Percentiles rank a stretch among this genome's conserved stretches.
These are phyloP conservation scores for Chouioia cunea DNA, from an alignment of 2,888 invertebrate species.

Conservation along the genomic window DNA sequence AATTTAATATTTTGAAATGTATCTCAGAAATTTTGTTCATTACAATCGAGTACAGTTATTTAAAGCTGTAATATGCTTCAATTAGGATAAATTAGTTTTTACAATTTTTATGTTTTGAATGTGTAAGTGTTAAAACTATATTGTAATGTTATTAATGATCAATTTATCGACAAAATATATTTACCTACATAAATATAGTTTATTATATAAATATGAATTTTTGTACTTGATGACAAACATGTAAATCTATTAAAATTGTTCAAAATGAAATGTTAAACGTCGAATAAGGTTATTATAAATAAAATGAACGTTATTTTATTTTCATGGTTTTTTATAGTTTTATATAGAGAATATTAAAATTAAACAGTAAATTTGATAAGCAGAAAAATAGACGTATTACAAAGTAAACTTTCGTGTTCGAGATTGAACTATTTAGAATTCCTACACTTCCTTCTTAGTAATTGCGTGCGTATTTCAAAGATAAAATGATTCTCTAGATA, in stretches of 20 bases:
- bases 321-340: too few relatives aligned
- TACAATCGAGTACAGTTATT: too few relatives aligned
- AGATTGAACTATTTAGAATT: slow-evolving; percentile 38
- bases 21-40: too few relatives aligned
- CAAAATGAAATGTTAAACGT: not conserved
- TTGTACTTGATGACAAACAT: slow-evolving; percentile 25
- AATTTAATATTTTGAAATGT: slow-evolving; percentile 35
- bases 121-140: slow-evolving; percentile 28
- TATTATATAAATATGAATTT: slow-evolving; percentile 17
- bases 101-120: slow-evolving; percentile 24
- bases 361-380: slow-evolving; percentile 10
- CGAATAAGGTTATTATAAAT: slow-evolving; percentile 9
- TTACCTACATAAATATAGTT: slow-evolving; percentile 16
- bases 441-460: slow-evolving; percentile 20
- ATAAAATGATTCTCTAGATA: slow-evolving; percentile 27
- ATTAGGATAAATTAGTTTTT: slow-evolving; percentile 4
- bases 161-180: slow-evolving; percentile 9
- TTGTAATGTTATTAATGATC: slow-evolving; percentile 28
- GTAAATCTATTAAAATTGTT: slow-evolving; percentile 14
- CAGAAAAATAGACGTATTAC: slow-evolving; percentile 2
- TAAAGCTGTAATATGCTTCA: too few relatives aligned
- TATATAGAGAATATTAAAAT: slow-evolving; percentile 1
- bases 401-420: slow-evolving; percentile 45
- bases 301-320: slow-evolving; percentile 1
- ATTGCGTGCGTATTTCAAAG: slow-evolving; percentile 22